Evolutionary conservation across 2,113 vertebrate genomes (phyloP).

Genomic region (Heterochromis multidens): DNA sequence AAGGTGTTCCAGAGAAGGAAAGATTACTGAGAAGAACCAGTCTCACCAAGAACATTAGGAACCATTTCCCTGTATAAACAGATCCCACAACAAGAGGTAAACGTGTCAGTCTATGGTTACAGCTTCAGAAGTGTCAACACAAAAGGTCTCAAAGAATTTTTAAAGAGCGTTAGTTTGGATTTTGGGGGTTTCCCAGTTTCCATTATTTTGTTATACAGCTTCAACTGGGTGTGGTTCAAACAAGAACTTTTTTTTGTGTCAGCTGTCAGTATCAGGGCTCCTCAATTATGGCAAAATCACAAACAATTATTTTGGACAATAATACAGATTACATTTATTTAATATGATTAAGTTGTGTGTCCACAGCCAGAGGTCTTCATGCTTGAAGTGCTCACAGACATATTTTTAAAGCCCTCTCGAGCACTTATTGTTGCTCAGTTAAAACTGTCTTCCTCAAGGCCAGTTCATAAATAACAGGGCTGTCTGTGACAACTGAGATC

Average conservation of each 20-base stretch:
- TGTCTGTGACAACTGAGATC: fast-evolving
- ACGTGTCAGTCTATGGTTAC: background rate
- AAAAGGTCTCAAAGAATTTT: no score
- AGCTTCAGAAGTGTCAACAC: background rate
- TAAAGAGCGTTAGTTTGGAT: no score
- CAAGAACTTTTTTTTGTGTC: background rate
- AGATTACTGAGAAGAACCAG: background rate
- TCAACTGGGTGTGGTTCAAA: no score
- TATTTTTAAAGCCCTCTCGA: background rate
- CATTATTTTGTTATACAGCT: no score
- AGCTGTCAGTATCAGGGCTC: background rate
- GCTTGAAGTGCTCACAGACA: background rate
- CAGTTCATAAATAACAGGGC: background rate
- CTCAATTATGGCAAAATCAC: background rate
- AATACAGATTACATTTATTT: background rate
- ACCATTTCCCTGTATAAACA: background rate
- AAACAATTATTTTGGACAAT: background rate
- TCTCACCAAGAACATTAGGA: background rate
- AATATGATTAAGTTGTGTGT: background rate
- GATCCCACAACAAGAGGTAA: background rate
- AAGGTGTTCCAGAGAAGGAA: background rate
- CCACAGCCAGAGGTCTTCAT: background rate
- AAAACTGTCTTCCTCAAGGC: background rate
- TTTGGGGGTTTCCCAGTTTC: no score
- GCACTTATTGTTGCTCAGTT: fast-evolving